These are phyloP conservation scores for Rutilus rutilus DNA, from an alignment of 2,113 vertebrate genomes.

Conservation along the genomic window DNA sequence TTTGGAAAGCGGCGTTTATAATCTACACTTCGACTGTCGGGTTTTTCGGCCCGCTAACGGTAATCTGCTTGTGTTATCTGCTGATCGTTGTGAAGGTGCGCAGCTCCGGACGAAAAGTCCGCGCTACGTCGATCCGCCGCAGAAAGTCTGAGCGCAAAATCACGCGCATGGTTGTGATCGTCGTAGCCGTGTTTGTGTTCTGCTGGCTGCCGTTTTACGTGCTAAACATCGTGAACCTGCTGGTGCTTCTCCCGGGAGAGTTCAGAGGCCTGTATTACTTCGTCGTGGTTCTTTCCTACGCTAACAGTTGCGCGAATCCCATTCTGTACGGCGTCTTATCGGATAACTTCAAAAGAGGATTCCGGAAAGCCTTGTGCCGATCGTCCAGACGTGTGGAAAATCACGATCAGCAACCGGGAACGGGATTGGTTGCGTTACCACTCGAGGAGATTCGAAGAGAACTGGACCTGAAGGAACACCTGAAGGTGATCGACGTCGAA, in stretches of 20 bases:
- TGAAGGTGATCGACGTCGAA: slow-evolving; percentile 10
- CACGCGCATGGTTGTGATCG: slow-evolving; percentile 93
- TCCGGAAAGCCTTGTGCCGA: slow-evolving; percentile 86
- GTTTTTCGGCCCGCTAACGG: slow-evolving; percentile 89
- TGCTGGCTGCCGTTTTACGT: slow-evolving; percentile 95
- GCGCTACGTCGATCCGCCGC: slow-evolving; percentile 82
- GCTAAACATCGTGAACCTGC: slow-evolving; percentile 91
- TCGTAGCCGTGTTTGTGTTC: slow-evolving; percentile 89
- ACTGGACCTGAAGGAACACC: slow-evolving; percentile 46
- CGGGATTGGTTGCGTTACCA: slow-evolving; percentile 40
- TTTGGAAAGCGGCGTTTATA: slow-evolving; percentile 90
- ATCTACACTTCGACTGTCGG: slow-evolving; percentile 88
- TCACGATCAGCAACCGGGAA: slow-evolving; percentile 72
- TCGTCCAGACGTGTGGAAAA: slow-evolving; percentile 82
- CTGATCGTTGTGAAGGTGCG: slow-evolving; percentile 91
- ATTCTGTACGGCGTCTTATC: slow-evolving; percentile 95
- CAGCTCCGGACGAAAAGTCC: slow-evolving; percentile 83
- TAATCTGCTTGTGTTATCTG: slow-evolving; percentile 93
- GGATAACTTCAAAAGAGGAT: slow-evolving; percentile 93
- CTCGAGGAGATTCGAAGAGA: slow-evolving; percentile 69
- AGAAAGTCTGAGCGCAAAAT: slow-evolving; percentile 89
- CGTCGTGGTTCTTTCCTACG: slow-evolving; percentile 92
- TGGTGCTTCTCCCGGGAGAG: slow-evolving; percentile 86
- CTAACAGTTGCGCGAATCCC: slow-evolving; percentile 96
- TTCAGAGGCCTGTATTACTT: slow-evolving; percentile 90